Conservation (phyloP, 30 jellyfish, hydroid and myxozoan species). For the Hydractinia echinata region DNA sequence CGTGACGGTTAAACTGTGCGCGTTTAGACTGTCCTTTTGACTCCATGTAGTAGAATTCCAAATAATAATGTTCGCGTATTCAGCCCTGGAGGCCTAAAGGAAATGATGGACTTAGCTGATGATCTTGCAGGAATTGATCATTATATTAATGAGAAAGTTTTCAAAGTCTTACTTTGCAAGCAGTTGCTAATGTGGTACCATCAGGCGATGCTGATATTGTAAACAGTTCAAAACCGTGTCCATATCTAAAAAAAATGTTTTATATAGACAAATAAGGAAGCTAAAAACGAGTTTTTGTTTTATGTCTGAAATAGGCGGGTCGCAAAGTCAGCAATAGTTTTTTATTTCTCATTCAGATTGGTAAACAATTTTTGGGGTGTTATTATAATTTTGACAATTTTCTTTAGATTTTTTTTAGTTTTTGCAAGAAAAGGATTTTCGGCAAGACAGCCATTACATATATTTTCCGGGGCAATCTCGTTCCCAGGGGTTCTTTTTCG, state of each 20-base stretch:
- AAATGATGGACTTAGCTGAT: not conserved
- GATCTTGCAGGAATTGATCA: not conserved
- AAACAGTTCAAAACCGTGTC: constrained; percentile 86
- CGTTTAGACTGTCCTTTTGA: constrained; percentile 62
- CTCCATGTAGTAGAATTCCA: constrained; percentile 89
- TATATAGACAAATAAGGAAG: too few relatives aligned
- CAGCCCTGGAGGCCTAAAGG: constrained; percentile 82
- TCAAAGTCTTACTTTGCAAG: constrained; percentile 67
- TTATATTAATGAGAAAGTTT: not conserved
- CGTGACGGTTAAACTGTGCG: constrained; percentile 87
- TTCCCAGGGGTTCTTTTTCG: too few relatives aligned
- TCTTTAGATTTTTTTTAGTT: too few relatives aligned
- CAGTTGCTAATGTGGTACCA: constrained; percentile 80
- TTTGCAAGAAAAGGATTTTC: too few relatives aligned
- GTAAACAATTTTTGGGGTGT: too few relatives aligned
- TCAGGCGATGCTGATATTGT: constrained; percentile 64
- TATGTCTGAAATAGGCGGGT: too few relatives aligned
- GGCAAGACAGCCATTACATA: too few relatives aligned
- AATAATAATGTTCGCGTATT: constrained; percentile 65
- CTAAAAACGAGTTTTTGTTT: too few relatives aligned
- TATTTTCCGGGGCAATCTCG: too few relatives aligned
- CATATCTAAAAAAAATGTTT: constrained; percentile 47
- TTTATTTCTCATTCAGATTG: too few relatives aligned
- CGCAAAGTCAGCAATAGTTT: too few relatives aligned
- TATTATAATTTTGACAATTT: too few relatives aligned